phyloP scores from a whole-genome alignment of 2,113 vertebrate species.

The Paraplagusia blochii region DNA sequence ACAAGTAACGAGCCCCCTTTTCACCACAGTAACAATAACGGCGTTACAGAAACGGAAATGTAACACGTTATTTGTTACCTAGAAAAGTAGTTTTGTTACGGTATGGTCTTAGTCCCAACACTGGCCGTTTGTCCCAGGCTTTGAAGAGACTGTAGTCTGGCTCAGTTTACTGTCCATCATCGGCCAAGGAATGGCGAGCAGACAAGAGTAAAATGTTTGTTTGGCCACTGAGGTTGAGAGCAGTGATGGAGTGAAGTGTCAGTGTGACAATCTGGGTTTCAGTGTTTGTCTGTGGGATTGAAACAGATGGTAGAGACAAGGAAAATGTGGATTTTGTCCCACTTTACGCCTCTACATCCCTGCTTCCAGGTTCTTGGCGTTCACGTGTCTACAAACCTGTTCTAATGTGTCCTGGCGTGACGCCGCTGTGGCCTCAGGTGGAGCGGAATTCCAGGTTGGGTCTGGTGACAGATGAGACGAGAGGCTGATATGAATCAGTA shows the following conservation, averaged over 20 bases:
- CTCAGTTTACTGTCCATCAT: slow-evolving; percentile 34
- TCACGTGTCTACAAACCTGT: slow-evolving; percentile 5
- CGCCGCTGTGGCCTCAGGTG: slow-evolving; percentile 14
- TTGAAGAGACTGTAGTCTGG: slow-evolving; percentile 25
- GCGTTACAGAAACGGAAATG: no score
- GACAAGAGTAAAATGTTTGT: slow-evolving; percentile 36
- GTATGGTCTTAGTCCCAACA: no score
- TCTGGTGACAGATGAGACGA: slow-evolving; percentile 18
- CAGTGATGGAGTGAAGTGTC: slow-evolving; percentile 26
- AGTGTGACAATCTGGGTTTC: slow-evolving; percentile 11
- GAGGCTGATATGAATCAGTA: slow-evolving; percentile 2
- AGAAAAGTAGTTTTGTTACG: no score
- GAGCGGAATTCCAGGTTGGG: slow-evolving; percentile 14
- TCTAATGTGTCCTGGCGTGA: slow-evolving; percentile 11
- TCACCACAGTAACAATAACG: no score
- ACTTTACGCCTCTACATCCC: background rate
- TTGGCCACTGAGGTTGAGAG: slow-evolving; percentile 7
- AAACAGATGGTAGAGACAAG: background rate
- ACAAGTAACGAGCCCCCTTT: no score
- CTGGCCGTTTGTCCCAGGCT: slow-evolving; percentile 27
- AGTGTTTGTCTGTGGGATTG: background rate
- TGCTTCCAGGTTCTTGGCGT: background rate
- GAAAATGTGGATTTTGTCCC: background rate
- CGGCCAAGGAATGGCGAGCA: background rate
- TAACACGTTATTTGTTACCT: no score